These are phyloP conservation scores for Plusia festucae DNA, from an alignment of 2,888 invertebrate species.

Conservation along the genomic window DNA sequence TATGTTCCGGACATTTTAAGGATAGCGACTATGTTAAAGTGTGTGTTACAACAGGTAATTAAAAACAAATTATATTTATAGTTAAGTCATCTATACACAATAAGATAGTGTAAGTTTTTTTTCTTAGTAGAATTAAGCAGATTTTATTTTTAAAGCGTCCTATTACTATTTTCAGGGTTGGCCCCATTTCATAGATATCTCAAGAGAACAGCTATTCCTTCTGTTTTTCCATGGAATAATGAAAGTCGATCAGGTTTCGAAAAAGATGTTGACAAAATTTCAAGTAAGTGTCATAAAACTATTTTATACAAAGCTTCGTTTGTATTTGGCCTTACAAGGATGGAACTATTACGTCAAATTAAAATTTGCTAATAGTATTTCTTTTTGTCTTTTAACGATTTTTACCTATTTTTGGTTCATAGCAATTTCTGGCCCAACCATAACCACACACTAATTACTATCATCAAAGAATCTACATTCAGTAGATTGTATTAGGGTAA, in stretches of 20 bases:
- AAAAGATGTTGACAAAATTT: neutral
- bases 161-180: conserved; percentile 28
- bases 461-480: neutral
- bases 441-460: no score
- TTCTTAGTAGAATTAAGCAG: neutral
- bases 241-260: neutral
- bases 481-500: neutral
- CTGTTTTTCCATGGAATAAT: conserved; percentile 29
- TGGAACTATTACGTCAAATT: no score
- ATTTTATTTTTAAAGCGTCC: neutral
- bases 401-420: no score
- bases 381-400: no score
- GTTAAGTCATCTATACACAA: neutral
- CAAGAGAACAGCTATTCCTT: conserved; percentile 46
- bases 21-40: conserved; percentile 32
- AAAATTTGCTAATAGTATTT: no score
- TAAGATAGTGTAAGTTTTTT: neutral
- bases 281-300: conserved; percentile 30
- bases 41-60: conserved; percentile 35
- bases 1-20: conserved; percentile 48
- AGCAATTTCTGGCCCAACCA: no score
- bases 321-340: no score
- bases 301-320: no score
- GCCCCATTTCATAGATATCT: conserved; percentile 44
- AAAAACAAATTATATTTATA: neutral